Evolutionary conservation across 2,113 vertebrate genomes (phyloP), one percentile per base, ranked within the genome.

Genomic region (Verasper variegatus): DNA sequence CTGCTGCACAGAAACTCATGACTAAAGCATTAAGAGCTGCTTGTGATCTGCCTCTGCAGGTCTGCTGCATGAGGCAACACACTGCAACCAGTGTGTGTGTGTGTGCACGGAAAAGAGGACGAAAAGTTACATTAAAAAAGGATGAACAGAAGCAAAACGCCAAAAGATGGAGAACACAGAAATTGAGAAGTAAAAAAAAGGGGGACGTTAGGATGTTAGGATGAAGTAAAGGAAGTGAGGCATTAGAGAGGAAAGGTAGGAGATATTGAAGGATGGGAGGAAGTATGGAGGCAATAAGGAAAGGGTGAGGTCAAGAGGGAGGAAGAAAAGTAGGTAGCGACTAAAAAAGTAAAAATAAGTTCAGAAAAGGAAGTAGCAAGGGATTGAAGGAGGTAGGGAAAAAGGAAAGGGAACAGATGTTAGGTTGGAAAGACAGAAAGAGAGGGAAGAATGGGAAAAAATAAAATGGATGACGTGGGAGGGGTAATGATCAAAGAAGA

Each of bases 1-100:
- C 51, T 20, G 51, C 51, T 54, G 51, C 51, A 54, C 51, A 54
- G 18, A 69, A 74, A 81, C 59, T 85, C 78, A 85, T 82, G 84
- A 88, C 82, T 54, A 54, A 54, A 54, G 51, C 51, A 54, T 54
- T 54, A 54, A 54, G 51, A 54, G 51, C 51, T 54, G 51, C 51
- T n/a, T 54, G 18, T 54, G 51, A 54, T 54, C 51, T 67, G 74
- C 79, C 18, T 54, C 51, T 67, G 74, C 79, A 81, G 77, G 81
- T 75, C 78, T 75, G 78, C 61, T 31, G 81, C 51, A 84, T 90
- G 89, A 91, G 78, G 89, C 89, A 89, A 90, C 68, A n/a, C 17
- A 0, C 31, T 72, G 85, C 68, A 90, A 88, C 61, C 20, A 54
- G 20, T 54, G 51, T n/a, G 20, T 54, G 51, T 54, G 49, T 52